These are phyloP conservation scores for Phocides pigmalion DNA, from an alignment of 1,140 invertebrate species.

Conservation along the genomic window DNA sequence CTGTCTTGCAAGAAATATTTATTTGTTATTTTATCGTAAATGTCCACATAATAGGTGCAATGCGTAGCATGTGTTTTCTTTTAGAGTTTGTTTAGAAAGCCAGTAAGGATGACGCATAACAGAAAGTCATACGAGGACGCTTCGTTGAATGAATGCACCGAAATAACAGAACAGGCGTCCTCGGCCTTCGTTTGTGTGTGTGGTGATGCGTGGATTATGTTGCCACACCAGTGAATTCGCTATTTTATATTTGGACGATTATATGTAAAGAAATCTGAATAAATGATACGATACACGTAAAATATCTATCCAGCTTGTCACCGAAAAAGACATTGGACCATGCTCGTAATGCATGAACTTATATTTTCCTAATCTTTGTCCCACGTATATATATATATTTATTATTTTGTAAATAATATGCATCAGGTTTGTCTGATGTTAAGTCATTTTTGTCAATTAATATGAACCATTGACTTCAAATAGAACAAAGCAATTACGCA, in stretches of 20 bases:
- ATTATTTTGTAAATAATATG: no score
- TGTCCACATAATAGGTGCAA: background rate
- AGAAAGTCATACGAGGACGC: slow-evolving; percentile 51
- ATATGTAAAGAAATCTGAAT: background rate
- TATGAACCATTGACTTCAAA: no score
- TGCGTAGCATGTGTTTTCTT: slow-evolving; percentile 25
- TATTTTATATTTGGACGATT: background rate
- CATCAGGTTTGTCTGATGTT: no score
- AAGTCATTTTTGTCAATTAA: no score
- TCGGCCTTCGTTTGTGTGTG: slow-evolving; percentile 52
- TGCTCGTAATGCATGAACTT: no score
- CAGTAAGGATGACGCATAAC: slow-evolving; percentile 50
- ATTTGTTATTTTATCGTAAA: no score
- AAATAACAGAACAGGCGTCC: slow-evolving; percentile 63
- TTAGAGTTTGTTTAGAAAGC: slow-evolving; percentile 39
- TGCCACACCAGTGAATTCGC: background rate
- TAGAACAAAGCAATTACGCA: no score
- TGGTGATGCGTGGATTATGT: slow-evolving; percentile 18
- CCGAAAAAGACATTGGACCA: no score
- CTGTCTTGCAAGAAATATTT: no score
- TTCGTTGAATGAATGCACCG: slow-evolving; percentile 65
- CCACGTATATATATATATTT: no score
- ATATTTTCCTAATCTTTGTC: no score
- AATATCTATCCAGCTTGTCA: no score
- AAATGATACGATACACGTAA: background rate